Conservation (phyloP, 2,797 vertebrate genomes). For the Agapornis canus region DNA sequence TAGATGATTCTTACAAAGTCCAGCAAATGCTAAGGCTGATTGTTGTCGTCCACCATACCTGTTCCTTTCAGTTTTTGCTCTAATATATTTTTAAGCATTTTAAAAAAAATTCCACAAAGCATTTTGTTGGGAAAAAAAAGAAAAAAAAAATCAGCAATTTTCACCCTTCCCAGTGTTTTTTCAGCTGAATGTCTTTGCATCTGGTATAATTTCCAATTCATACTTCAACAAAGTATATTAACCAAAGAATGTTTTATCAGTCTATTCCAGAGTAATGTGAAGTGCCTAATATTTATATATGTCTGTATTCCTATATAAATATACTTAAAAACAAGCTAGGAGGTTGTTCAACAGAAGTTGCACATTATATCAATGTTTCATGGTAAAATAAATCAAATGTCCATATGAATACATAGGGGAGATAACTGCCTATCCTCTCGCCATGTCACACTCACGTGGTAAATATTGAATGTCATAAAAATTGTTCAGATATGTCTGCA, state of each 20-base stretch:
- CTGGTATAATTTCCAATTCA: not conserved
- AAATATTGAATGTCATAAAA: not conserved
- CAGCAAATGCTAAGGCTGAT: not conserved
- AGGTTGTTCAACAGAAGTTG: not conserved
- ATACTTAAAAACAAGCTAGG: not conserved
- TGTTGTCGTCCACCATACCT: not conserved
- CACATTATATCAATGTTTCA: not conserved
- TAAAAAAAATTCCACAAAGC: not conserved
- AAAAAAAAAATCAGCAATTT: not conserved
- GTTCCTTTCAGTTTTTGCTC: not conserved
- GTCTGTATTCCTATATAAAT: not conserved
- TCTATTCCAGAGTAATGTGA: not conserved
- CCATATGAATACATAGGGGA: not conserved
- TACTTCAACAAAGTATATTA: not conserved
- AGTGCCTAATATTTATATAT: not conserved
- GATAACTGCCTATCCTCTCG: not conserved
- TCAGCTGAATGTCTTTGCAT: not conserved
- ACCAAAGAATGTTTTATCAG: not conserved
- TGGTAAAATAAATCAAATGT: not conserved
- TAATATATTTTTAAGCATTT: not conserved
- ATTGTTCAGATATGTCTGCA: not conserved
- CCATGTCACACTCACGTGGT: not conserved
- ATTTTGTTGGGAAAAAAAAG: not conserved
- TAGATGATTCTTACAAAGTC: not conserved
- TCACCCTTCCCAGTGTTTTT: not conserved